Evolutionary conservation across 2,888 invertebrate genomes (phyloP).

Genomic region (Myopa testacea): DNA sequence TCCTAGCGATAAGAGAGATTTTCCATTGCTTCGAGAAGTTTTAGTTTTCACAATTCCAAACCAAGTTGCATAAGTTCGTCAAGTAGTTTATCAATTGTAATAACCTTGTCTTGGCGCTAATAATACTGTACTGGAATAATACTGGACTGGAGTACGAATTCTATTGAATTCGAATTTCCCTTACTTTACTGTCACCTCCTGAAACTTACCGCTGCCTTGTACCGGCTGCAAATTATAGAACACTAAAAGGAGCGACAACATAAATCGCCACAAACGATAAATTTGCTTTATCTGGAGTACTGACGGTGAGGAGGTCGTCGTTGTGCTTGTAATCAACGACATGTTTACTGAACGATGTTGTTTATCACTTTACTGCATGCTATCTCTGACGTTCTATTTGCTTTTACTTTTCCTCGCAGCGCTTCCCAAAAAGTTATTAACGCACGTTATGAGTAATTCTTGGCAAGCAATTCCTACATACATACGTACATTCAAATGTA

Average conservation of each 20-base stretch:
- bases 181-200: no score
- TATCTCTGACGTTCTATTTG: not conserved
- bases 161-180: no score
- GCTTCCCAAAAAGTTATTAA: not conserved
- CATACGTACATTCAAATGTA: no score
- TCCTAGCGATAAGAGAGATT: no score
- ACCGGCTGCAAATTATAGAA: conserved; percentile 8
- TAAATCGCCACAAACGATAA: conserved; percentile 20
- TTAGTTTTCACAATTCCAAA: no score
- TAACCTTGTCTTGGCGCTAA: no score
- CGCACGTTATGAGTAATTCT: not conserved
- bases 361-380: conserved; percentile 10
- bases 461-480: no score
- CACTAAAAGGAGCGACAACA: not conserved
- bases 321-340: conserved; percentile 18
- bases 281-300: not conserved
- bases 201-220: conserved; percentile 23
- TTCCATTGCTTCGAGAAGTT: no score
- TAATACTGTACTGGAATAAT: no score
- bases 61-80: no score
- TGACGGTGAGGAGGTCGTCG: not conserved
- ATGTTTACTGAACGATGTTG: conserved; percentile 12
- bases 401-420: not conserved
- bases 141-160: no score
- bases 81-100: no score